These are phyloP conservation scores for Nixonia krombeini DNA, from an alignment of 1,140 invertebrate genomes.

Conservation along the genomic window DNA sequence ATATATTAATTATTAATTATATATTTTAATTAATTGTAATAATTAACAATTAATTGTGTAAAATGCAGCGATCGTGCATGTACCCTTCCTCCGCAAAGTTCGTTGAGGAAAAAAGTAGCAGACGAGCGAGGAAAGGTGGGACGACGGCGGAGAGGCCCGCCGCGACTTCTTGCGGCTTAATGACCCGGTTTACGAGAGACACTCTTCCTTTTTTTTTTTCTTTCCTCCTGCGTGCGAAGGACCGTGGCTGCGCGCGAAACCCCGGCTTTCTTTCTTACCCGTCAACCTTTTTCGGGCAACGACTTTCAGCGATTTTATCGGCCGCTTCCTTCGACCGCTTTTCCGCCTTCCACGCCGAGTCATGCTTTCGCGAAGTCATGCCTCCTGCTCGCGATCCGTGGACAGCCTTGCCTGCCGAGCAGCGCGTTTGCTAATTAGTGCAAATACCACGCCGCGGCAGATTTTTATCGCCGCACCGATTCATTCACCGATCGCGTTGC, in stretches of 20 bases:
- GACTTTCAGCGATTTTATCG: slow-evolving; percentile 59
- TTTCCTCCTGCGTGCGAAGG: slow-evolving; percentile 23
- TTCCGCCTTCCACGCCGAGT: slow-evolving; percentile 41
- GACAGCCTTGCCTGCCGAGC: slow-evolving; percentile 19
- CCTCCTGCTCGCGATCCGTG: slow-evolving; percentile 35
- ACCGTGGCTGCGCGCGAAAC: slow-evolving; percentile 25
- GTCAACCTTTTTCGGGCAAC: slow-evolving; percentile 58
- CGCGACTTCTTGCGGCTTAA: slow-evolving; percentile 37
- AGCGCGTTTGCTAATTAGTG: slow-evolving; percentile 36
- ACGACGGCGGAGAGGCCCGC: slow-evolving; percentile 1
- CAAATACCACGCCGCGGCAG: slow-evolving; percentile 17
- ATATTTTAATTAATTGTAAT: too few relatives aligned
- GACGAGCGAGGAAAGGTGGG: not conserved
- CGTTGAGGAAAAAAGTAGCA: too few relatives aligned
- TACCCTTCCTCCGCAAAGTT: too few relatives aligned
- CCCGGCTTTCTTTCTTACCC: slow-evolving; percentile 43
- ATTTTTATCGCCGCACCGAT: slow-evolving; percentile 25
- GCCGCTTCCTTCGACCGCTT: slow-evolving; percentile 49
- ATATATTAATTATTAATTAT: too few relatives aligned
- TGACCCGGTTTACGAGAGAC: slow-evolving; percentile 53
- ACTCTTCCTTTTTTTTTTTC: slow-evolving; percentile 34
- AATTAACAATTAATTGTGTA: too few relatives aligned
- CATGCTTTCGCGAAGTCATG: slow-evolving; percentile 25
- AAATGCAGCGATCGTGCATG: too few relatives aligned
- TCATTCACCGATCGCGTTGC: slow-evolving; percentile 8